phyloP scores from a whole-genome alignment of 2,797 vertebrate genomes.

The Pangasius djambal region DNA sequence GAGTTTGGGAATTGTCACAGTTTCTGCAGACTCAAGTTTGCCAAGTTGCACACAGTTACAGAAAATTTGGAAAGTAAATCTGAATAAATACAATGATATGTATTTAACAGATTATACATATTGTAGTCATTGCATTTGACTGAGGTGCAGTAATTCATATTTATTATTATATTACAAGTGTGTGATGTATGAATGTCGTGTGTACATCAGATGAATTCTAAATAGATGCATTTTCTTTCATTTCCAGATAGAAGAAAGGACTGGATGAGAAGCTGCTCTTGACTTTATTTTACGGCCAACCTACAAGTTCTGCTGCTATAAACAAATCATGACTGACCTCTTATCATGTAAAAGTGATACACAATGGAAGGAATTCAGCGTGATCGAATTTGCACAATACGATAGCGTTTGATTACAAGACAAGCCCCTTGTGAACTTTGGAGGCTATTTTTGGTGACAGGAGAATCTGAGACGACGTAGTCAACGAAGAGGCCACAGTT shows the following conservation, averaged over 20 bases:
- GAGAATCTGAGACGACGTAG: background rate
- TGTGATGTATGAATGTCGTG: background rate
- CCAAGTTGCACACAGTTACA: background rate
- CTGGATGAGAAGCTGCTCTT: background rate
- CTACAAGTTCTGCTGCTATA: background rate
- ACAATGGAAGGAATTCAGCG: background rate
- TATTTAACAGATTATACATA: background rate
- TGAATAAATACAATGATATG: background rate
- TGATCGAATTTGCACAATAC: background rate
- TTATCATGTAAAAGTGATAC: background rate
- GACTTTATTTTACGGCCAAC: background rate
- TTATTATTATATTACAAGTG: background rate
- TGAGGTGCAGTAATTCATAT: background rate
- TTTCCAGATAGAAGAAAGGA: slow-evolving; percentile 21
- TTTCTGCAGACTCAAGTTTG: background rate
- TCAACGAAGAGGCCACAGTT: background rate
- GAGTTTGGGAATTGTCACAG: background rate
- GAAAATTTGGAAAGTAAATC: background rate
- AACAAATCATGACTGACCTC: background rate
- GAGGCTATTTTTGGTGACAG: slow-evolving; percentile 11
- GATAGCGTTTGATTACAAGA: background rate
- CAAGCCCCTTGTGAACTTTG: background rate
- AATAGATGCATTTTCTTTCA: background rate
- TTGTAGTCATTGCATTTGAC: background rate
- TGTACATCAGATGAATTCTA: background rate